These are phyloP conservation scores for Globia sparganii DNA, from an alignment of 2,888 invertebrate species.

Conservation along the genomic window DNA sequence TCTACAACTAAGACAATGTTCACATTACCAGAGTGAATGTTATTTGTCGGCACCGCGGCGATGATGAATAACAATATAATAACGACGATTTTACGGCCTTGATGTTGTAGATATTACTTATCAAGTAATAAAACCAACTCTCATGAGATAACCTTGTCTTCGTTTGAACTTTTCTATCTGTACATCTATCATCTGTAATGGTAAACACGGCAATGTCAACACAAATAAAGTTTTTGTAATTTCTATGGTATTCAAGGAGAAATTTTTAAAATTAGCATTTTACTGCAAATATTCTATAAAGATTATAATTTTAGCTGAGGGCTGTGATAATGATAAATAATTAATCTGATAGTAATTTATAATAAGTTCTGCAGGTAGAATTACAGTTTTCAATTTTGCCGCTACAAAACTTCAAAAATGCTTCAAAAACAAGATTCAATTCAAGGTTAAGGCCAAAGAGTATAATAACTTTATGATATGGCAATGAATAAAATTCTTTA, in stretches of 20 bases:
- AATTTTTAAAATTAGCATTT: background rate
- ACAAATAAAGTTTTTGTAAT: background rate
- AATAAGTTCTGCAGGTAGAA: background rate
- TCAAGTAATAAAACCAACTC: conserved; percentile 44
- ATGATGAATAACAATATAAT: too few species aligned
- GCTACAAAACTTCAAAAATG: conserved; percentile 5
- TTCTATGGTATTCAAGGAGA: background rate
- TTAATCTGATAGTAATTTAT: background rate
- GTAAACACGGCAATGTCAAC: conserved; percentile 28
- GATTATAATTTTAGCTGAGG: background rate
- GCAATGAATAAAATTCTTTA: too few species aligned
- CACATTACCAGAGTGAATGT: conserved; percentile 29
- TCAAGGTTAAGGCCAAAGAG: too few species aligned
- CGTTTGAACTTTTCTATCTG: conserved; percentile 57
- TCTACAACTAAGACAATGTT: conserved; percentile 4
- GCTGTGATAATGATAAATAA: background rate
- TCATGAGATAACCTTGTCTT: conserved; percentile 60
- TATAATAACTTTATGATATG: too few species aligned
- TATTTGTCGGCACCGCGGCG: conserved; percentile 19
- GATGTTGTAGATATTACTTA: conserved; percentile 40
- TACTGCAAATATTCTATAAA: background rate
- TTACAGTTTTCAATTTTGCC: conserved; percentile 33
- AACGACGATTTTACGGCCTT: too few species aligned
- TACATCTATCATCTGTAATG: background rate
- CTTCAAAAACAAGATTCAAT: too few species aligned